Evolutionary conservation across 2,888 invertebrate genomes (phyloP).

Genomic region (Hofmannophila pseudospretella): DNA sequence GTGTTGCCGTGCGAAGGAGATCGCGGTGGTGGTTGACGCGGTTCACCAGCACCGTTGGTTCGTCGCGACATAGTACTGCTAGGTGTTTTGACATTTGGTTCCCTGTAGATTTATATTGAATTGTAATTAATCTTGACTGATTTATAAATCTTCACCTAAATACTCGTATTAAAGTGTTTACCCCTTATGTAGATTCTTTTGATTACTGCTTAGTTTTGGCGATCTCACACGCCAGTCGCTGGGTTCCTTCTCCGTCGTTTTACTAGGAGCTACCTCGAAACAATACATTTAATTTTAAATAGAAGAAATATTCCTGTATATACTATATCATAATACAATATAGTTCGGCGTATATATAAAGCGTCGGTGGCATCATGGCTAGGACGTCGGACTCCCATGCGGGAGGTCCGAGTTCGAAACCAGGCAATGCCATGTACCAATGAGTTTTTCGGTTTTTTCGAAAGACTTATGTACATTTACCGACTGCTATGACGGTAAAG

Average conservation of each 20-base stretch:
- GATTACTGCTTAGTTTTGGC: constrained; percentile 19
- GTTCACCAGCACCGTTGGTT: constrained; percentile 51
- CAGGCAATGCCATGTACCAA: no score
- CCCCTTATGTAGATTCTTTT: constrained; percentile 34
- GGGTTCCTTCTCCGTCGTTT: constrained; percentile 42
- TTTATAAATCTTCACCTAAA: not conserved
- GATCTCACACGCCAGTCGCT: constrained; percentile 41
- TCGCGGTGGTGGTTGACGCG: constrained; percentile 25
- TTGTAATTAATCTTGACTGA: not conserved
- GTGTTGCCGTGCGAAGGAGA: constrained; percentile 22
- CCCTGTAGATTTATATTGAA: constrained; percentile 19
- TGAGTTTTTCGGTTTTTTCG: no score
- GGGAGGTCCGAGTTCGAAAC: no score
- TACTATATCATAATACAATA: no score
- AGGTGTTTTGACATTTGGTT: constrained; percentile 21
- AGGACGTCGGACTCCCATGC: no score
- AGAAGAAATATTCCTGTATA: no score
- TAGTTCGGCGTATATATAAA: no score
- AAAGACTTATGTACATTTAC: no score
- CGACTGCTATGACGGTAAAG: no score
- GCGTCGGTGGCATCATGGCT: no score
- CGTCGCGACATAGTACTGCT: constrained; percentile 26
- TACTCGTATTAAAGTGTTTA: constrained; percentile 16
- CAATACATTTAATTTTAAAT: constrained; percentile 9
- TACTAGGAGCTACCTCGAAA: constrained; percentile 41